These are phyloP conservation scores for Xestia c-nigrum DNA, from an alignment of 2,888 invertebrate genomes.

Conservation along the genomic window DNA sequence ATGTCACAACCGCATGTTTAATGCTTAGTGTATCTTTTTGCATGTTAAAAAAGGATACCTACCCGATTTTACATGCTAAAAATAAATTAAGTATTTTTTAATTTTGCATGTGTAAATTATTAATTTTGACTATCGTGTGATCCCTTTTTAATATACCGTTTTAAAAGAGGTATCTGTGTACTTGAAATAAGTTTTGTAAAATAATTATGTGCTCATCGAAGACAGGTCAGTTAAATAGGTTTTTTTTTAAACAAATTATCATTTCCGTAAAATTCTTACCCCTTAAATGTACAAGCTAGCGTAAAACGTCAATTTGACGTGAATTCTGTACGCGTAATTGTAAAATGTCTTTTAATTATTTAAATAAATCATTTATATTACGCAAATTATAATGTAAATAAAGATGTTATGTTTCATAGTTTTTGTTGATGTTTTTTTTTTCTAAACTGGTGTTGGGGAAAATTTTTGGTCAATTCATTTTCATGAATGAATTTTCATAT, in stretches of 20 bases:
- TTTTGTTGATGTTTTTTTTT: conserved; percentile 67
- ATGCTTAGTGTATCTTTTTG: not conserved
- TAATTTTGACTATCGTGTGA: not conserved
- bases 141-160: not conserved
- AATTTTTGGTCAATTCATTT: not conserved
- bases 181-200: conserved; percentile 10
- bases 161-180: not conserved
- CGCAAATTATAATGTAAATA: conserved; percentile 77
- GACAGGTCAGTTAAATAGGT: no score
- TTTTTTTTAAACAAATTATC: conserved; percentile 33
- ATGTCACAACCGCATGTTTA: not conserved
- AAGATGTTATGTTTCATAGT: conserved; percentile 77
- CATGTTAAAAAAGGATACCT: conserved; percentile 9
- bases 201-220: conserved; percentile 1
- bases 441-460: conserved; percentile 30
- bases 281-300: conserved; percentile 50
- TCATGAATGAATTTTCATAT: not conserved
- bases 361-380: conserved; percentile 55
- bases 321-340: conserved; percentile 41
- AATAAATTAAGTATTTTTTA: not conserved
- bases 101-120: conserved; percentile 24
- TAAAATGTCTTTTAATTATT: conserved; percentile 55
- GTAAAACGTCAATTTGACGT: conserved; percentile 23
- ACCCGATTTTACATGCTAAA: not conserved
- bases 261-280: conserved; percentile 33